Conservation (phyloP, 1,140 invertebrate genomes). For the Mylabris phalerata region DNA sequence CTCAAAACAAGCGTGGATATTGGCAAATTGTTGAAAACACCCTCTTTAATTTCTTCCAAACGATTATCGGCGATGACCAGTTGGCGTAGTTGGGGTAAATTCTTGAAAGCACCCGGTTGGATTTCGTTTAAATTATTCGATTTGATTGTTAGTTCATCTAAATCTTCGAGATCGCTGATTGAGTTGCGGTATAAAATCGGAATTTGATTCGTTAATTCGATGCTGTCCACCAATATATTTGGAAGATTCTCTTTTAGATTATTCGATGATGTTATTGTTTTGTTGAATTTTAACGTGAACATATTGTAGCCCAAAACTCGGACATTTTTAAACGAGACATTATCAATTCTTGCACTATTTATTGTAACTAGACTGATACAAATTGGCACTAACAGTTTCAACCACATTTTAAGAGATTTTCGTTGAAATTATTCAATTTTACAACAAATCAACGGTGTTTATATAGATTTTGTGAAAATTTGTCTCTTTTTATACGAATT, state of each 20-base stretch:
- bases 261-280: constrained; percentile 15
- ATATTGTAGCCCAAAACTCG: constrained; percentile 22
- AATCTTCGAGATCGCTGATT: constrained; percentile 18
- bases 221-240: constrained; percentile 13
- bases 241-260: constrained; percentile 22
- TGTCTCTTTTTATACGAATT: no score
- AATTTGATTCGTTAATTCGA: constrained; percentile 23
- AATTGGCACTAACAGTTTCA: no score
- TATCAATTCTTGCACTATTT: background rate
- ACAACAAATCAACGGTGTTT: no score
- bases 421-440: no score
- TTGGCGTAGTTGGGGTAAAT: constrained; percentile 14
- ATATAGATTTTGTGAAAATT: no score
- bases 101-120: constrained; percentile 23
- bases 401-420: no score
- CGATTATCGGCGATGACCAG: background rate
- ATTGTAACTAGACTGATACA: no score
- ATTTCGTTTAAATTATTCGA: constrained; percentile 20
- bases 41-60: constrained; percentile 1
- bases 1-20: constrained; percentile 2
- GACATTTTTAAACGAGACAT: constrained; percentile 24
- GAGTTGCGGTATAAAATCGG: constrained; percentile 21
- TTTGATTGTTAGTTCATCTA: constrained; percentile 28
- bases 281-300: constrained; percentile 24
- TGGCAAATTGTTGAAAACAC: constrained; percentile 5